phyloP scores from a whole-genome alignment of 2,888 invertebrate species.

The Aleiodes testaceus region DNA sequence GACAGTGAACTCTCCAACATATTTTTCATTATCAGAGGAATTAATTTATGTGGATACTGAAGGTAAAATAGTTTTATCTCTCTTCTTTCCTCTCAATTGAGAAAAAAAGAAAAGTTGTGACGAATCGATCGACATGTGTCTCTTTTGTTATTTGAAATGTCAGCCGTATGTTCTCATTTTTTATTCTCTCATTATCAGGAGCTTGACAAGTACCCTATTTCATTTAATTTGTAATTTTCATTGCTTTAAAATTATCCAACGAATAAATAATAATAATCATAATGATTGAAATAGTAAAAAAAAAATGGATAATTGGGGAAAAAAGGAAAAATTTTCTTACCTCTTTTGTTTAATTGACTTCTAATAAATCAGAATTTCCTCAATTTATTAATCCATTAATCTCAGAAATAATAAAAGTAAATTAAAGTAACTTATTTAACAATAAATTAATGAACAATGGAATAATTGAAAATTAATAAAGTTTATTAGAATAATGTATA shows the following conservation, averaged over 20 bases:
- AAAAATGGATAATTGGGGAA: neutral
- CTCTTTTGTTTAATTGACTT: neutral
- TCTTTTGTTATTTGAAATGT: conserved; percentile 32
- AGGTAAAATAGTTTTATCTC: neutral
- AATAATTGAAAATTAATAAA: conserved; percentile 10
- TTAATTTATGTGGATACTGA: neutral
- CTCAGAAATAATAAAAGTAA: too few species aligned
- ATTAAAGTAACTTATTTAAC: conserved; percentile 1
- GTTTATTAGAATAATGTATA: neutral
- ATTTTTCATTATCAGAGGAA: neutral
- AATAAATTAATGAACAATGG: conserved; percentile 2
- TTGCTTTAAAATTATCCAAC: neutral
- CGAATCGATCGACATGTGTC: conserved; percentile 41
- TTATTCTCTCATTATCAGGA: conserved; percentile 19
- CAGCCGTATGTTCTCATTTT: conserved; percentile 22
- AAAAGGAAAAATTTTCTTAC: neutral
- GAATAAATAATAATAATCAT: neutral
- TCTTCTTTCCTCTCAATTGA: neutral
- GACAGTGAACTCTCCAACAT: too few species aligned
- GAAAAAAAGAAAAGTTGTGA: conserved; percentile 32
- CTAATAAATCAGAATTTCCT: neutral
- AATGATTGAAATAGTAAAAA: neutral
- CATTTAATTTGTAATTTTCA: neutral
- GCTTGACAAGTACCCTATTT: neutral
- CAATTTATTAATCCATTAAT: too few species aligned